These are phyloP conservation scores for Mesorhabditis spiculigera DNA, from an alignment of 2,888 invertebrate genomes.

Conservation along the genomic window DNA sequence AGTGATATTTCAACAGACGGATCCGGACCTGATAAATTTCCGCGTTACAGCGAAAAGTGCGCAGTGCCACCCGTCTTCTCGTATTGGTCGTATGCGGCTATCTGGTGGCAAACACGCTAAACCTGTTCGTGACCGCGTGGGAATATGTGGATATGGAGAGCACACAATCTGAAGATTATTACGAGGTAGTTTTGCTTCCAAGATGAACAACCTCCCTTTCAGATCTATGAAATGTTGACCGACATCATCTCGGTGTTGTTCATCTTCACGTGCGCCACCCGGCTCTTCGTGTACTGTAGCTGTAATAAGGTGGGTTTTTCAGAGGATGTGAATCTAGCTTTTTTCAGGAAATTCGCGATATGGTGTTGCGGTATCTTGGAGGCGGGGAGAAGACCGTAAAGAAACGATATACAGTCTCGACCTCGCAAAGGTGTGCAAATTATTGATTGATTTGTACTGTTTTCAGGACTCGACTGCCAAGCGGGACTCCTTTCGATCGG, in stretches of 20 bases:
- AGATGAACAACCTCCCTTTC: constrained; percentile 10
- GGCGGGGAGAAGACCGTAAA: neutral
- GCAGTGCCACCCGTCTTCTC: constrained; percentile 53
- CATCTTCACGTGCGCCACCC: constrained; percentile 51
- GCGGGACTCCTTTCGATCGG: constrained; percentile 52
- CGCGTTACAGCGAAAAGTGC: constrained; percentile 43
- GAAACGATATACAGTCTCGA: neutral
- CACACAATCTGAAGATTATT: constrained; percentile 40
- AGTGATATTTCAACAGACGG: too few relatives aligned
- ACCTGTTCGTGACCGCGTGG: constrained; percentile 52
- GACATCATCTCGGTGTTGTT: constrained; percentile 53
- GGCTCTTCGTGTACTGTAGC: constrained; percentile 46
- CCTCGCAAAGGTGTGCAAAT: neutral
- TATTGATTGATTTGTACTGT: neutral
- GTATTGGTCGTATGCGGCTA: constrained; percentile 56
- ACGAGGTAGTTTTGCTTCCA: constrained; percentile 30
- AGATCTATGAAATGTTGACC: constrained; percentile 52
- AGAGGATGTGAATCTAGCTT: neutral
- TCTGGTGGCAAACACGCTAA: constrained; percentile 49
- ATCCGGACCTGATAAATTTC: too few relatives aligned
- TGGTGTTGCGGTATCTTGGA: neutral
- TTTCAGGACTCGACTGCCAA: constrained; percentile 16
- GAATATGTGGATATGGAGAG: constrained; percentile 49
- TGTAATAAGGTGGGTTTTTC: constrained; percentile 42
- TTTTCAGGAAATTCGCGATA: constrained; percentile 7